Evolutionary conservation across 2,113 vertebrate genomes (phyloP).

Genomic region (Leptodactylus fuscus): DNA sequence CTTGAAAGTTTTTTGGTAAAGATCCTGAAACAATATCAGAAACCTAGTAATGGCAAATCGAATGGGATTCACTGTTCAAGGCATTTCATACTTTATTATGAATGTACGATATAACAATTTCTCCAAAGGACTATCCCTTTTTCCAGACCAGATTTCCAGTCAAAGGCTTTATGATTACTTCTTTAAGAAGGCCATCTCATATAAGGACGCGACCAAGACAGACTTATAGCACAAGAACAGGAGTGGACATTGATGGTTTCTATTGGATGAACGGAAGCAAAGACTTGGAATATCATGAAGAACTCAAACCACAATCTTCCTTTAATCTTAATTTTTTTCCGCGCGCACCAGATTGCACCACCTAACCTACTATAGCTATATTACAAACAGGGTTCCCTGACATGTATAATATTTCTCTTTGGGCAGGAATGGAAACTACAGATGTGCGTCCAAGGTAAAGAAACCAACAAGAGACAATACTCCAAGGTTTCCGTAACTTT

Average conservation of each 20-base stretch:
- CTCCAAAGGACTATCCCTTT: too few relatives aligned
- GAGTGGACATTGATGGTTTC: not conserved
- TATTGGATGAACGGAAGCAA: not conserved
- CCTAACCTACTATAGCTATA: too few relatives aligned
- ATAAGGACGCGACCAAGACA: too few relatives aligned
- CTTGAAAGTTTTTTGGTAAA: not conserved
- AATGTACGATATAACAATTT: not conserved
- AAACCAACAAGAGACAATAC: not conserved
- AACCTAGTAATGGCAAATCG: conserved; percentile 5
- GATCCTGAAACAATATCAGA: not conserved
- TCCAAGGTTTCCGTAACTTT: too few relatives aligned
- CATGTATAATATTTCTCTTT: too few relatives aligned
- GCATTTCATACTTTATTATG: not conserved
- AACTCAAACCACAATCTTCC: too few relatives aligned
- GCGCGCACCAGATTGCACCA: not conserved
- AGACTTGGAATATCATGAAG: not conserved
- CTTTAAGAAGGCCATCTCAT: too few relatives aligned
- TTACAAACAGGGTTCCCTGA: too few relatives aligned
- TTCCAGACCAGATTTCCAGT: too few relatives aligned
- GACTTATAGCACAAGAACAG: too few relatives aligned
- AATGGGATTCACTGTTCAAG: conserved; percentile 12
- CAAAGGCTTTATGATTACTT: too few relatives aligned
- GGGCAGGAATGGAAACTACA: not conserved
- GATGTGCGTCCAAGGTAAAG: not conserved
- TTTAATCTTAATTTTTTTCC: not conserved